phyloP scores from a whole-genome alignment of 1,140 invertebrate genomes.

The Campoletis sonorensis region DNA sequence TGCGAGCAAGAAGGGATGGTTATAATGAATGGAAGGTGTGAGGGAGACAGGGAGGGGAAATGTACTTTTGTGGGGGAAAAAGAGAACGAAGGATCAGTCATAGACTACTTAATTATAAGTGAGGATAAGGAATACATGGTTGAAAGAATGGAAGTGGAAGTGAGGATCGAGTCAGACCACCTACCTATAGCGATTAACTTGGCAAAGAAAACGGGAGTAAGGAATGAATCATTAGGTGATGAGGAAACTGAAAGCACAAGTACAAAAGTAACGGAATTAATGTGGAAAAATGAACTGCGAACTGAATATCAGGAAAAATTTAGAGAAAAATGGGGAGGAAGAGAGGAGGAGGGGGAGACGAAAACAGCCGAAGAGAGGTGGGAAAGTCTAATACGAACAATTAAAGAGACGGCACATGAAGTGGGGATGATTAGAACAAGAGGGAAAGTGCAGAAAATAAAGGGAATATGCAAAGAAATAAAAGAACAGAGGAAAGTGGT shows the following conservation, averaged over 20 bases:
- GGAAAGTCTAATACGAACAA: not conserved
- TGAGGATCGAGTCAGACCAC: slow-evolving; percentile 38
- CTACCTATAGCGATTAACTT: slow-evolving; percentile 3
- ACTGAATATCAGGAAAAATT: slow-evolving; percentile 2
- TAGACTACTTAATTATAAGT: slow-evolving; percentile 22
- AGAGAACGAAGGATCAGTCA: slow-evolving; percentile 8
- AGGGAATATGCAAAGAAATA: not conserved
- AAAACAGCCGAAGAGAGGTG: not conserved
- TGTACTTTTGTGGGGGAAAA: slow-evolving; percentile 21
- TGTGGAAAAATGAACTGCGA: slow-evolving; percentile 3
- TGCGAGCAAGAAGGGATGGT: not conserved
- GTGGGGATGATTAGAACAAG: slow-evolving; percentile 1
- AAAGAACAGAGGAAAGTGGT: slow-evolving; percentile 22
- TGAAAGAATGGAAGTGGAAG: slow-evolving; percentile 11
- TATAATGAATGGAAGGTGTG: slow-evolving; percentile 37
- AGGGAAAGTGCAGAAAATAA: not conserved
- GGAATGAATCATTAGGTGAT: not conserved
- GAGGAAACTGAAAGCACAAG: not conserved
- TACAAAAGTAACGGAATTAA: not conserved
- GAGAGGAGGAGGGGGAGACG: not conserved
- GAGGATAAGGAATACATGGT: slow-evolving; percentile 19
- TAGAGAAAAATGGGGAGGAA: not conserved
- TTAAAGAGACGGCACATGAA: slow-evolving; percentile 6
- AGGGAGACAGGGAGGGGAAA: slow-evolving; percentile 33
- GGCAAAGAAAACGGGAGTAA: not conserved